Evolutionary conservation across 2,113 vertebrate genomes (phyloP), one percentile per base, ranked within the genome.

Genomic region (Paramisgurnus dabryanus): DNA sequence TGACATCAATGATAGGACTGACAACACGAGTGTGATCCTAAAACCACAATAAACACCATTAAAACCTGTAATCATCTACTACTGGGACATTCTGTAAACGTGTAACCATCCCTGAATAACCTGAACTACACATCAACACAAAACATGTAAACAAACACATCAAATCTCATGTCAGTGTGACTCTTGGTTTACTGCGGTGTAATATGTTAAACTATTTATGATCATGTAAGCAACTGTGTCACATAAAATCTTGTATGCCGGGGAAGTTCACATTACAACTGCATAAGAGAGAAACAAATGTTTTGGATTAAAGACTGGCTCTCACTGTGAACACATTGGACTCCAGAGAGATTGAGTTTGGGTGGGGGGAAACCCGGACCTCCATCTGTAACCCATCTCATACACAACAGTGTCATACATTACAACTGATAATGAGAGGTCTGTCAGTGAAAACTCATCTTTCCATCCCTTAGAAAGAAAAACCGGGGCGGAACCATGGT

Each of bases 1-100:
- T 99, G 88, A 99, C 98, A n/a, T 99, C 98, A 0, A 99, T 99
- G 91, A 99, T 99, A 81, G 98, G 98, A 88, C 98, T 99, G 87
- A 98, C 96, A 58, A 99, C 97, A 0, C 96, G 94, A 0, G 96
- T 97, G 81, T 97, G 95, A 89, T 99, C 98, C 98, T 99, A 88
- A 3, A 70, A 3, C n/a, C 41, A 45, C 45, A 75, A 22, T 7
- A 9, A 17, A 17, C 4, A 15, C 4, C 13, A 58, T 58, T 58
- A 18, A 58, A 47, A 58, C n/a, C 2, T n/a, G 5, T 58, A 57
- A 7, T 13, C 0, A 15, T 13, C 13, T 17, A 13, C 3, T 7
- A 18, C 55, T 1, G 0, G 8, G 11, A 10, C 11, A 18, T 6
- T 5, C 15, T 18, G 6, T 18, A 7, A 58, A 1, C 55, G 18